Evolutionary conservation across 2,888 invertebrate genomes (phyloP).

Genomic region (Diadromus collaris): DNA sequence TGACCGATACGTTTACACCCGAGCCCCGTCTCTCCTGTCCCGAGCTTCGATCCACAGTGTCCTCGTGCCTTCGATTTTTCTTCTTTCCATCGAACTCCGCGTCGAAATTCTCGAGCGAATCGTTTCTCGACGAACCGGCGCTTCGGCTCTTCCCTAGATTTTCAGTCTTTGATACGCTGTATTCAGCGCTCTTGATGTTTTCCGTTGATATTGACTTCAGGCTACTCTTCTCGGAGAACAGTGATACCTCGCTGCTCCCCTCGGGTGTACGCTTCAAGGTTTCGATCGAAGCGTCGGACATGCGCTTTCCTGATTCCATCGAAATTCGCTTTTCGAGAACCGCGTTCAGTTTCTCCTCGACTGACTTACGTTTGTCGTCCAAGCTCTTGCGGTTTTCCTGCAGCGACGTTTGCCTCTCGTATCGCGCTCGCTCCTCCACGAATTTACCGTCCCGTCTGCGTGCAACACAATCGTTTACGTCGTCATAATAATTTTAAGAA

Average conservation of each 20-base stretch:
- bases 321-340: conserved; percentile 77
- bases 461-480: conserved; percentile 17
- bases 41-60: conserved; percentile 66
- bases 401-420: conserved; percentile 55
- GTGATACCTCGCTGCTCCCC: conserved; percentile 47
- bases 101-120: conserved; percentile 75
- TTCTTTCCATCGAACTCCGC: conserved; percentile 67
- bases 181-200: conserved; percentile 70
- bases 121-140: conserved; percentile 74
- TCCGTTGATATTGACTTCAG: conserved; percentile 74
- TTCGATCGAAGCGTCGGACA: conserved; percentile 65
- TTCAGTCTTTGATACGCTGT: conserved; percentile 65
- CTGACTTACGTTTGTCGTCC: conserved; percentile 77
- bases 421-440: conserved; percentile 58
- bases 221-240: conserved; percentile 64
- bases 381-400: conserved; percentile 66
- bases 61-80: conserved; percentile 60
- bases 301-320: conserved; percentile 70
- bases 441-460: conserved; percentile 48
- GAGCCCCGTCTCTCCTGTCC: conserved; percentile 69
- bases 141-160: conserved; percentile 72
- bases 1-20: conserved; percentile 76
- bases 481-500: not conserved
- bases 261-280: conserved; percentile 52
- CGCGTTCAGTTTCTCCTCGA: conserved; percentile 78